Evolutionary conservation across 2,113 vertebrate genomes (phyloP).

Genomic region (Pseudorasbora parva): DNA sequence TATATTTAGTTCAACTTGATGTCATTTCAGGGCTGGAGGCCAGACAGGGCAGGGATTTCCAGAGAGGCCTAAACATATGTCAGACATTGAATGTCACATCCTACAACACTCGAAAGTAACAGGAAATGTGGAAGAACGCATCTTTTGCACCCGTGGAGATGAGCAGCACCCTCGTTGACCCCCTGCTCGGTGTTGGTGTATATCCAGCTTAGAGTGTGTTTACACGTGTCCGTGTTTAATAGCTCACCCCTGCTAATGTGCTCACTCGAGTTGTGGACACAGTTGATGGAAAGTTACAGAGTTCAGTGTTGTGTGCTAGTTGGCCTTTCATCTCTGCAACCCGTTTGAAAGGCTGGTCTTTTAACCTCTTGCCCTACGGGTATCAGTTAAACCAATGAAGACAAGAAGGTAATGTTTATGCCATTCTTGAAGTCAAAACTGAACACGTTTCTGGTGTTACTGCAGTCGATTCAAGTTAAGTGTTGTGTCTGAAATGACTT

Average conservation of each 20-base stretch:
- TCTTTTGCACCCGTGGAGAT: background rate
- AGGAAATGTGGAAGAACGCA: background rate
- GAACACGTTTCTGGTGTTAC: background rate
- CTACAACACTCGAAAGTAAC: background rate
- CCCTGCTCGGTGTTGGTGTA: background rate
- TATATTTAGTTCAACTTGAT: conserved; percentile 1
- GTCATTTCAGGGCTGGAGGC: background rate
- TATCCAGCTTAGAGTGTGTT: conserved; percentile 29
- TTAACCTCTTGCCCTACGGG: conserved; percentile 17
- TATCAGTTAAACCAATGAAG: conserved; percentile 27
- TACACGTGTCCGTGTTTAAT: conserved; percentile 23
- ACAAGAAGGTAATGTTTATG: background rate
- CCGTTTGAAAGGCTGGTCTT: conserved; percentile 35
- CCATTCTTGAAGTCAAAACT: background rate
- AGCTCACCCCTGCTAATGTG: conserved; percentile 33
- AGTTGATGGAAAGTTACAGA: conserved; percentile 42
- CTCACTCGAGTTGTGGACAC: conserved; percentile 34
- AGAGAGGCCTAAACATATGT: background rate
- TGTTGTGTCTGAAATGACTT: no score
- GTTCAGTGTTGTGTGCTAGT: conserved; percentile 28
- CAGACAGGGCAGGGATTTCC: background rate
- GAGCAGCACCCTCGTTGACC: background rate
- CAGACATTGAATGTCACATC: background rate
- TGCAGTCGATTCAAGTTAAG: background rate
- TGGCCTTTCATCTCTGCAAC: conserved; percentile 22